Conservation (phyloP, 2,888 invertebrate genomes). For the Chaitophorus viminalis region DNA sequence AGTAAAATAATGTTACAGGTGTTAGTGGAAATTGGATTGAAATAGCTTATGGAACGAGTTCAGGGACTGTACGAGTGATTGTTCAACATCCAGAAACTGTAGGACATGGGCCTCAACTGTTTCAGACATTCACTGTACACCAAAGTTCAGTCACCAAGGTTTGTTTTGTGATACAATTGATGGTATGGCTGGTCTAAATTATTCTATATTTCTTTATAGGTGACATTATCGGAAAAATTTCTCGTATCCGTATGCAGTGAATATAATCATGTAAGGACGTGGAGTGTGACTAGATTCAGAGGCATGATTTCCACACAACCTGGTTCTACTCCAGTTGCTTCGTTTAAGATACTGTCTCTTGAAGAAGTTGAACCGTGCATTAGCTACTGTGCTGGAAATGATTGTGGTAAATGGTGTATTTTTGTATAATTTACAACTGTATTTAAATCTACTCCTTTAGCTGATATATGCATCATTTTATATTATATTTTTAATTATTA, state of each 20-base stretch:
- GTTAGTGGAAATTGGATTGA: conserved; percentile 99
- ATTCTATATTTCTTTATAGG: conserved; percentile 69
- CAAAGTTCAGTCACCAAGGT: conserved; percentile 95
- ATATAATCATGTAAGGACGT: conserved; percentile 97
- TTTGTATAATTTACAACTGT: background rate
- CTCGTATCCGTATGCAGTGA: conserved; percentile 96
- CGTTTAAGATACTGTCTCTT: conserved; percentile 93
- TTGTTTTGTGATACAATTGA: conserved; percentile 63
- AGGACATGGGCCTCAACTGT: conserved; percentile 96
- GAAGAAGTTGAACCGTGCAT: conserved; percentile 77
- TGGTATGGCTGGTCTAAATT: background rate
- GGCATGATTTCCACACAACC: conserved; percentile 99
- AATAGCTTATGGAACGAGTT: conserved; percentile 97
- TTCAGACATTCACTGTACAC: conserved; percentile 98
- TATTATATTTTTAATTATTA: conserved; percentile 38
- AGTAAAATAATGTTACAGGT: conserved; percentile 71
- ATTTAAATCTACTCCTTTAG: background rate
- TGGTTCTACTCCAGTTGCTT: conserved; percentile 95
- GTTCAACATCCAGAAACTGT: conserved; percentile 99
- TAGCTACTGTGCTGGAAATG: conserved; percentile 75
- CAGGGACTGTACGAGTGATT: conserved; percentile 94
- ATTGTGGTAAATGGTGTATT: conserved; percentile 71
- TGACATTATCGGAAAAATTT: conserved; percentile 93
- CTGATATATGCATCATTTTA: background rate
- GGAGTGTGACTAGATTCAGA: conserved; percentile 95